Evolutionary conservation across 2,113 vertebrate species (phyloP), one percentile per base, ranked within the genome.

Genomic region (Solenodon paradoxus): DNA sequence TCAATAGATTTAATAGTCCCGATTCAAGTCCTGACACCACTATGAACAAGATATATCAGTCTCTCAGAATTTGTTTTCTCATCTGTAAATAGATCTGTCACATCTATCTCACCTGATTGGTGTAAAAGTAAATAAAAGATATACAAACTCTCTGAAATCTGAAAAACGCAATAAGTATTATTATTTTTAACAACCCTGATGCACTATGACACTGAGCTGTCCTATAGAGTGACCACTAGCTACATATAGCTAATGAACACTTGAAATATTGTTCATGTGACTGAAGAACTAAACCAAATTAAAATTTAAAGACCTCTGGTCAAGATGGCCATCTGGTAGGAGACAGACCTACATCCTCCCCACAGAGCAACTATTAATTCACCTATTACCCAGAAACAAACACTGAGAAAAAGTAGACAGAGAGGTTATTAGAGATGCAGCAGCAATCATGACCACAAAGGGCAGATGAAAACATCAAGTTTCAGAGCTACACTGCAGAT

Each of bases 81-180:
- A 42, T 61, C 77, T 78, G 9, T 87, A 66, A 78, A 61, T 1
- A 81, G 19, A 79, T 30, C 8, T 63, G 32, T 82, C 45, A 71
- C 24, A 35, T 71, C 53, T 63, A 61, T 9, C 32, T 57, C 55
- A 90, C 9, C 57, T 57, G 30, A 88, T 1, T 74, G n/a, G 19
- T 74, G 15, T 88, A 92, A 81, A 91, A 59, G 24, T 51, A 85
- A 92, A 77, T 53, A n/a, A 80, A 64, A 96, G 11, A 86, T 24
- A 78, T 5, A 24, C 59, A 82, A 78, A 78, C 45, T 64, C 3
- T 83, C n/a, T 26, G 10, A 64, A 19, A 78, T 42, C 13, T 63
- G 20, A 24, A 19, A 78, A 69, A 35, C 40, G 51, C 32, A 78
- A 28, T 71, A 61, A 88, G 24, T 53, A 59, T 66, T 72, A 49